Evolutionary conservation across 2,888 invertebrate genomes (phyloP).

Genomic region (Subacronicta megacephala): DNA sequence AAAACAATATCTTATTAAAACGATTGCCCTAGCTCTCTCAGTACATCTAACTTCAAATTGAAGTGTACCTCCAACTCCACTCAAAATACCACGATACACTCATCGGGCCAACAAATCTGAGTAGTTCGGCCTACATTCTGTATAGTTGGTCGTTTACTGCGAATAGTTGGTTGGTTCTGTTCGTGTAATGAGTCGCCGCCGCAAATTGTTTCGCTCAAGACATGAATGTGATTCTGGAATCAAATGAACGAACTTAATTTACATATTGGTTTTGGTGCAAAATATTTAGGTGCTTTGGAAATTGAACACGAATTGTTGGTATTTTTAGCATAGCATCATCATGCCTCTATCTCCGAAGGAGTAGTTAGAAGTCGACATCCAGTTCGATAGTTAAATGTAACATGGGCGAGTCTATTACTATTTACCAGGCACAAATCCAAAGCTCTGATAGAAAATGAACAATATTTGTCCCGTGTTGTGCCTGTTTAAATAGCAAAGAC

Average conservation of each 20-base stretch:
- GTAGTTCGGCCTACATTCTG: slow-evolving; percentile 29
- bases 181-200: slow-evolving; percentile 43
- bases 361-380: too few species aligned
- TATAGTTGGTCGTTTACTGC: slow-evolving; percentile 28
- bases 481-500: too few species aligned
- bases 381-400: too few species aligned
- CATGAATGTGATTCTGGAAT: slow-evolving; percentile 23
- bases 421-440: too few species aligned
- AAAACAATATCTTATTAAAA: neutral
- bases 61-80: neutral
- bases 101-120: slow-evolving; percentile 24
- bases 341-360: too few species aligned
- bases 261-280: neutral
- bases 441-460: too few species aligned
- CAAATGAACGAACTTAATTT: slow-evolving; percentile 37
- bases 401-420: too few species aligned
- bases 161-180: slow-evolving; percentile 44
- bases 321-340: too few species aligned
- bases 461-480: too few species aligned
- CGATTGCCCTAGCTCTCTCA: neutral
- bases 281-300: slow-evolving; percentile 1
- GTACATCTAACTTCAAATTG: slow-evolving; percentile 9
- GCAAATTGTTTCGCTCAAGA: slow-evolving; percentile 46
- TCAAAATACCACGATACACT: slow-evolving; percentile 12
- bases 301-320: neutral